Percentiles rank a stretch among this genome's conserved stretches.
Conservation (phyloP, 2,113 vertebrate genomes). For the Seriola dumerili region DNA sequence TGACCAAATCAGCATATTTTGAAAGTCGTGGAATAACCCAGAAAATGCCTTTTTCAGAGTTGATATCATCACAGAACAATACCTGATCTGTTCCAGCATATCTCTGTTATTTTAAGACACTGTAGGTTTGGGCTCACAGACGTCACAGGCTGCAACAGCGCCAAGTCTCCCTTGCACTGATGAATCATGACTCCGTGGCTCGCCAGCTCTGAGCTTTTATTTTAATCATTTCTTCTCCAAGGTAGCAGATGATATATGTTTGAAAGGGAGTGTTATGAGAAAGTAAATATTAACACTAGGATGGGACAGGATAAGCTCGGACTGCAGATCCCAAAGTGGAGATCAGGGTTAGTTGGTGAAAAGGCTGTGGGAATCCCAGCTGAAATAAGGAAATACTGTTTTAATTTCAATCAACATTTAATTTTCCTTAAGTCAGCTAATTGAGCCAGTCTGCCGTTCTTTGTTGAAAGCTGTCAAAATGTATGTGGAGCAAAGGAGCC, state of each 20-base stretch:
- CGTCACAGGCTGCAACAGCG: slow-evolving; percentile 47
- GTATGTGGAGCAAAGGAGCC: neutral
- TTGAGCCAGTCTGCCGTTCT: neutral
- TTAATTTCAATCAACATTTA: neutral
- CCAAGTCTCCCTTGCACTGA: slow-evolving; percentile 47
- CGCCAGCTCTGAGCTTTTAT: slow-evolving; percentile 43
- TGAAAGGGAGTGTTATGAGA: slow-evolving; percentile 8
- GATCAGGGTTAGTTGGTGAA: neutral
- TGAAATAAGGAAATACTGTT: neutral
- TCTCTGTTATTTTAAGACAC: slow-evolving; percentile 57
- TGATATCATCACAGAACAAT: neutral
- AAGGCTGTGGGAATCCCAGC: neutral
- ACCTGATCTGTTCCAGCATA: slow-evolving; percentile 11
- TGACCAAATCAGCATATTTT: slow-evolving; percentile 41
- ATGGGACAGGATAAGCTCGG: neutral
- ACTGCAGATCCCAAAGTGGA: neutral
- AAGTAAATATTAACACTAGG: slow-evolving; percentile 22
- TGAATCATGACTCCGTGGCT: slow-evolving; percentile 51
- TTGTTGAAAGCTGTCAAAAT: neutral
- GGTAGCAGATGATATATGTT: slow-evolving; percentile 8
- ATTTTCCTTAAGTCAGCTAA: neutral
- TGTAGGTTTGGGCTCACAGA: slow-evolving; percentile 54
- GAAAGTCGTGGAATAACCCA: slow-evolving; percentile 12
- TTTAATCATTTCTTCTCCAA: slow-evolving; percentile 16
- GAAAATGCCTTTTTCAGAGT: slow-evolving; percentile 6